Conservation (phyloP, 2,113 vertebrate species). For the Todiramphus chloris region DNA sequence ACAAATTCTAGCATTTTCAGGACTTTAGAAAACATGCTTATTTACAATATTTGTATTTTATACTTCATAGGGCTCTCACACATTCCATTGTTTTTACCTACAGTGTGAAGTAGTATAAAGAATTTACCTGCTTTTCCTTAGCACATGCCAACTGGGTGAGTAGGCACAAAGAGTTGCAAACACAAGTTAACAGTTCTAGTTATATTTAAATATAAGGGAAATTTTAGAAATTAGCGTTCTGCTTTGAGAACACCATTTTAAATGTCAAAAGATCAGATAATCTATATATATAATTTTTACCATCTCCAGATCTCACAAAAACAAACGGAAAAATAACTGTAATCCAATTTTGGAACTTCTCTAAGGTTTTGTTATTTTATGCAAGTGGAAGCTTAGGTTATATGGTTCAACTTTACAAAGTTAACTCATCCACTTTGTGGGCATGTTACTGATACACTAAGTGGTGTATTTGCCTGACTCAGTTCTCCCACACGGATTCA, state of each 20-base stretch:
- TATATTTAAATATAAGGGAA: neutral
- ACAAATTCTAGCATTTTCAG: neutral
- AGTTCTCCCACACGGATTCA: neutral
- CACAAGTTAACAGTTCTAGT: neutral
- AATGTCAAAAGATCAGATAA: neutral
- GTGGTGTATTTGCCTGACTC: neutral
- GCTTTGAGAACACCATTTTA: neutral
- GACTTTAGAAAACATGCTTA: neutral
- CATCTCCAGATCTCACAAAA: neutral
- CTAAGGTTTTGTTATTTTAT: neutral
- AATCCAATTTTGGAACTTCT: neutral
- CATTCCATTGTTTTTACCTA: neutral
- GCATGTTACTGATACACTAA: neutral
- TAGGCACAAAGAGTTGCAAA: neutral
- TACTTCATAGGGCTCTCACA: neutral
- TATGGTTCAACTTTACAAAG: neutral
- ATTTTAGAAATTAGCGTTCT: neutral
- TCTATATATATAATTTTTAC: neutral
- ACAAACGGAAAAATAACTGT: neutral
- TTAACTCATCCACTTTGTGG: neutral
- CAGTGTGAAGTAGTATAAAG: neutral
- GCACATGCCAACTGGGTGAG: neutral
- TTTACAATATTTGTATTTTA: neutral
- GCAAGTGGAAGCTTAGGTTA: neutral
- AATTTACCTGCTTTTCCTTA: neutral